Percentiles rank a stretch among this genome's conserved stretches.
Evolutionary conservation across 1,140 invertebrate genomes (phyloP).

Genomic region (Cardiocondyla obscurior): DNA sequence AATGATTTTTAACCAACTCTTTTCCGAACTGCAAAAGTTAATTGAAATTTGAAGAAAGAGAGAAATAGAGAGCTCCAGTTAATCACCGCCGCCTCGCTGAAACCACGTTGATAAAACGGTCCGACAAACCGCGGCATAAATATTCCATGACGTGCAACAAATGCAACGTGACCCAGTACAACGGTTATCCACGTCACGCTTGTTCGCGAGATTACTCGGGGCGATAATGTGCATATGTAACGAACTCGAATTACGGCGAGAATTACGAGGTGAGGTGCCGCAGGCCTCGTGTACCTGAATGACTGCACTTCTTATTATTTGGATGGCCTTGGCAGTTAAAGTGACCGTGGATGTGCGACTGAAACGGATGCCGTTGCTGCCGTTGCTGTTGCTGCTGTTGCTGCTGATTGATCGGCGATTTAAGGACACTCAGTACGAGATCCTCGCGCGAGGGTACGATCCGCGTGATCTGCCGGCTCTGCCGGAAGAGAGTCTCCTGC

Average conservation of each 20-base stretch:
- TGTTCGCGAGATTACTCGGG: neutral
- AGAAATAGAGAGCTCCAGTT: neutral
- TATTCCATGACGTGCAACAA: neutral
- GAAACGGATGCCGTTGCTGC: conserved; percentile 61
- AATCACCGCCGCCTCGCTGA: neutral
- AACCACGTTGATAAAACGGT: neutral
- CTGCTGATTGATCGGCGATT: conserved; percentile 84
- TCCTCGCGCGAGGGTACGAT: conserved; percentile 82
- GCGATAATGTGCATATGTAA: neutral
- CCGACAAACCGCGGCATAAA: neutral
- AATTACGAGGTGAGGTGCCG: neutral
- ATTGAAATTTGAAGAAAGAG: neutral
- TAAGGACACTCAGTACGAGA: conserved; percentile 86
- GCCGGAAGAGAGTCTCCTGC: conserved; percentile 86
- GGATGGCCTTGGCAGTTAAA: conserved; percentile 75
- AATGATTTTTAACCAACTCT: too few relatives aligned
- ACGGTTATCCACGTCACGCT: neutral
- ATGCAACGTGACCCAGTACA: conserved; percentile 5
- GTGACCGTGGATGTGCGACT: conserved; percentile 59
- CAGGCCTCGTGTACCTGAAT: conserved; percentile 71
- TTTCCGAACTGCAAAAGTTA: neutral
- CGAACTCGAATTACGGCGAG: neutral
- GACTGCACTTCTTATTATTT: conserved; percentile 73
- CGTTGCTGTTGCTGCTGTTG: conserved; percentile 71
- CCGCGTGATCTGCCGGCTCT: conserved; percentile 85